Conservation (phyloP, 2,888 invertebrate genomes). For the Epirrhoe tristata region DNA sequence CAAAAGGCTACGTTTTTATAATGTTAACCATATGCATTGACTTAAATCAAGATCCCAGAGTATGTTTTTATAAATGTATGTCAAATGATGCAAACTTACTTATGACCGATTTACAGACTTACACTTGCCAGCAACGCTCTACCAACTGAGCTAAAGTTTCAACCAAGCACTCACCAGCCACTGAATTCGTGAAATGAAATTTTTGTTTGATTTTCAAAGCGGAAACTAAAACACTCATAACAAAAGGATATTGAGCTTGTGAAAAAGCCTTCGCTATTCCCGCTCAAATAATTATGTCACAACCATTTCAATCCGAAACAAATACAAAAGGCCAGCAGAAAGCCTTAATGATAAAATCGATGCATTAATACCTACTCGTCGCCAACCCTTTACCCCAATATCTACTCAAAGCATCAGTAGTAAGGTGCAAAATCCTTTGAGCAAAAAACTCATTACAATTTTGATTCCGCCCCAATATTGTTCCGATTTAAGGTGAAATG, state of each 20-base stretch:
- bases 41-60: no score
- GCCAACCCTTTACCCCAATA: slow-evolving; percentile 9
- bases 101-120: no score
- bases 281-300: slow-evolving; percentile 6
- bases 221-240: background rate
- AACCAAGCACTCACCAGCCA: background rate
- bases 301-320: slow-evolving; percentile 10
- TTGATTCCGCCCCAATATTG: slow-evolving; percentile 37
- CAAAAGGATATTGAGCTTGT: background rate
- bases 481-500: slow-evolving; percentile 44
- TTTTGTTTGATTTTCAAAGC: background rate
- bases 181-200: background rate
- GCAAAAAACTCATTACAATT: slow-evolving; percentile 42
- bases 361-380: slow-evolving; percentile 24
- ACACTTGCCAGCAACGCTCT: background rate
- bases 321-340: slow-evolving; percentile 12
- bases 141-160: background rate
- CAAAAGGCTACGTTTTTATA: no score
- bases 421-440: slow-evolving; percentile 22
- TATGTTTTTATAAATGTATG: no score
- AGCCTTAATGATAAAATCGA: slow-evolving; percentile 40
- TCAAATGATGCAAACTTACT: no score
- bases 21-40: no score
- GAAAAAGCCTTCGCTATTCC: background rate
- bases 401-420: background rate